These are phyloP conservation scores for Marisa cornuarietis DNA, from an alignment of 1,140 invertebrate genomes.

Conservation along the genomic window DNA sequence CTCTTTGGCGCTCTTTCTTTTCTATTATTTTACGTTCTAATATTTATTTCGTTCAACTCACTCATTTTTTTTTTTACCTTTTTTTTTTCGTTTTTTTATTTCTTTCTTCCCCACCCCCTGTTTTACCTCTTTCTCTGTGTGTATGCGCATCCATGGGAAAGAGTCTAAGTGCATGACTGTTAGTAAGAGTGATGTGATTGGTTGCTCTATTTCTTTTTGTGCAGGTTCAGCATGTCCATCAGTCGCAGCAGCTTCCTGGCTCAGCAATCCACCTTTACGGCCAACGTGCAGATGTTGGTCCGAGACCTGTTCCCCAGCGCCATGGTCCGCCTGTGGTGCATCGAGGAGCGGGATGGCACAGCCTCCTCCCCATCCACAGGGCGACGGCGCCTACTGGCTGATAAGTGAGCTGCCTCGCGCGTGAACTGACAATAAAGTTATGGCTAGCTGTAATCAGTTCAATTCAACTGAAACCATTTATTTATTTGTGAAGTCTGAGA, in stretches of 20 bases:
- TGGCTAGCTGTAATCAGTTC: too few relatives aligned
- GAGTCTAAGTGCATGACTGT: not conserved
- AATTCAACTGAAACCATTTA: too few relatives aligned
- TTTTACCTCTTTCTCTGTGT: conserved; percentile 12
- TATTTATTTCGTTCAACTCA: conserved; percentile 9
- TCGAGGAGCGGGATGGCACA: conserved; percentile 26
- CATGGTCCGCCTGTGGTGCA: conserved; percentile 33
- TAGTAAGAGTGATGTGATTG: not conserved
- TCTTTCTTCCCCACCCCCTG: not conserved
- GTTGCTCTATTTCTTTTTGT: not conserved
- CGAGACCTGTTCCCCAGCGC: conserved; percentile 21
- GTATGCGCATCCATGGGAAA: not conserved
- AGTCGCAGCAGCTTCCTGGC: conserved; percentile 25
- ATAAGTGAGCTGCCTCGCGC: conserved; percentile 2
- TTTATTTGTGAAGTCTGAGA: too few relatives aligned
- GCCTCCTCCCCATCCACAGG: not conserved
- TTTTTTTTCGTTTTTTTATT: not conserved
- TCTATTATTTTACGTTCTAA: not conserved
- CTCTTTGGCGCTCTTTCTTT: too few relatives aligned
- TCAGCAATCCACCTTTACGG: conserved; percentile 23
- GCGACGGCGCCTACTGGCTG: conserved; percentile 24
- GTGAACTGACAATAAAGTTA: too few relatives aligned
- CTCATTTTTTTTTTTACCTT: not conserved
- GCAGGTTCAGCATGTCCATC: conserved; percentile 20
- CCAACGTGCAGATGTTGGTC: conserved; percentile 23